These are phyloP conservation scores for Rhinella marina DNA, from an alignment of 2,797 vertebrate species.

Conservation along the genomic window DNA sequence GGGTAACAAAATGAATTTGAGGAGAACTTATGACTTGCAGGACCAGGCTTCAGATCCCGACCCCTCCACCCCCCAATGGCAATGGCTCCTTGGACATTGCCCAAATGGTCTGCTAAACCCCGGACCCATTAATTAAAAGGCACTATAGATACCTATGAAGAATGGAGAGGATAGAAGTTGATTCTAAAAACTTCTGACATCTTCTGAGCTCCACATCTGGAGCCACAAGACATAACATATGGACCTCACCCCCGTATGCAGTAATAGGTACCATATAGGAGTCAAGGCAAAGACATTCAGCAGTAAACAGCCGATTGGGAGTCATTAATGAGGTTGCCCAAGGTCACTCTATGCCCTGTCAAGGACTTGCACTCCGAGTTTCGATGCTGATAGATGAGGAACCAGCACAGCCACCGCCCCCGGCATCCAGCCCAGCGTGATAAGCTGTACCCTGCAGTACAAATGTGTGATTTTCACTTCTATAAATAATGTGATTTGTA, in stretches of 20 bases:
- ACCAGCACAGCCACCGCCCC: not conserved
- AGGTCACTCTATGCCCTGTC: not conserved
- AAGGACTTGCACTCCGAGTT: not conserved
- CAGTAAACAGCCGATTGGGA: not conserved
- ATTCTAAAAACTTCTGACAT: not conserved
- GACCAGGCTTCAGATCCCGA: too few relatives aligned
- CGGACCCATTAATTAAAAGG: not conserved
- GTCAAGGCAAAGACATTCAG: not conserved
- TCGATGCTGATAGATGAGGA: not conserved
- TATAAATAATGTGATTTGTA: conserved; percentile 15
- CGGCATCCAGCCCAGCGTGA: not conserved
- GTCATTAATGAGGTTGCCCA: not conserved
- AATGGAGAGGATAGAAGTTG: not conserved
- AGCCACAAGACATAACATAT: not conserved
- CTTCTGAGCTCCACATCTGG: not conserved
- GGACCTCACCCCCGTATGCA: not conserved
- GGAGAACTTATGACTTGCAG: too few relatives aligned
- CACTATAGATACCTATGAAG: not conserved
- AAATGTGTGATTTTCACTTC: conserved; percentile 3
- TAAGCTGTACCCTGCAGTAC: not conserved
- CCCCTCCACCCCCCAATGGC: too few relatives aligned
- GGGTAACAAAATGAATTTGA: too few relatives aligned
- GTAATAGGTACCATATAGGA: not conserved
- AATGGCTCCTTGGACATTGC: not conserved
- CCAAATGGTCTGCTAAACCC: not conserved